Evolutionary conservation across 2,113 vertebrate genomes (phyloP), one percentile per base, ranked within the genome.

Genomic region (Cyanistes caeruleus): DNA sequence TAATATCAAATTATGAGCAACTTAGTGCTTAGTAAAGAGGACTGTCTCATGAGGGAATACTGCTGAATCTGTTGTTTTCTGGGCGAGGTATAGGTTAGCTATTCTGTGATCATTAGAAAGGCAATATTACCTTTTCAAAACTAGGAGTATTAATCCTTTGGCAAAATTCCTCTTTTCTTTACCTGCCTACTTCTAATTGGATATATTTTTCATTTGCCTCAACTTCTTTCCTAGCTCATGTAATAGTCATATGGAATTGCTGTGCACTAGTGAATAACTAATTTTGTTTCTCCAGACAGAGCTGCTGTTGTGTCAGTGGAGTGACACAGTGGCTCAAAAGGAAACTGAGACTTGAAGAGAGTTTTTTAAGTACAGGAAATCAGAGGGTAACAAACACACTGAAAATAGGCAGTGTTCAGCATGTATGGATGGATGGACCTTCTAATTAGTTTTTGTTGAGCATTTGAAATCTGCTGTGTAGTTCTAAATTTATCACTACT

Each of bases 201-300:
- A 13, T 64, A 33, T 74, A 39, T 70, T 85, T 41, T 56, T 67
- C 35, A 60, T 39, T 84, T 80, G 56, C 56, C 76, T 92, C 30
- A 44, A 3, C 44, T 81, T 94, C 83, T 82, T 95, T 52, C 56
- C 37, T 39, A 78, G 83, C 90, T 90, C 14, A 0, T 59, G 31
- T 68, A 56, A n/a, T 41, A 56, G 39, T 93, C 0, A 0, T 68
- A 33, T 56, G 73, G 59, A 93, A 62, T 65, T 84, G 75, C 80
- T 94, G 37, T 94, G 75, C 76, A 64, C 87, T 93, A 88, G 92
- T 92, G 85, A 94, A 46, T 74, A 81, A 95, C 85, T 96, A 77
- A 81, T 95, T 89, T 92, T 95, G 39, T 96, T 95, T 93, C 88
- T 83, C 73, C 87, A 93, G 72, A 86, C 39, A 37, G 19, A 88